Evolutionary conservation across 2,113 vertebrate species (phyloP).

Genomic region (Scalopus aquaticus): DNA sequence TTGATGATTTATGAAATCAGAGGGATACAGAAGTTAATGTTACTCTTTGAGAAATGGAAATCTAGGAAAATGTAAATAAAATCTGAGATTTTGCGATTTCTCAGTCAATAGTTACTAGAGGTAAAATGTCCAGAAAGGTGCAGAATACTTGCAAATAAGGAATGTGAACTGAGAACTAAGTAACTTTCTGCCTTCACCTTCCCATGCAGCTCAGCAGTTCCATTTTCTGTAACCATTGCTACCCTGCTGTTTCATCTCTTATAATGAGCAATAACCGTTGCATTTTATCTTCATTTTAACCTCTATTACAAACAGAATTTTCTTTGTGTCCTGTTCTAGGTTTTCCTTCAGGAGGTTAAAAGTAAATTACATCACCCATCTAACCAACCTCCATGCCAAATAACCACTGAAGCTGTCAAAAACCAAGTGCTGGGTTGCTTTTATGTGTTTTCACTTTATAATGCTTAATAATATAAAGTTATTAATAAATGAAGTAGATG

Average conservation of each 20-base stretch:
- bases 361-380: background rate
- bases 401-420: background rate
- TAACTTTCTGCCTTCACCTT: background rate
- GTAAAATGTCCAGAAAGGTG: background rate
- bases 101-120: background rate
- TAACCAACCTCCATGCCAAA: background rate
- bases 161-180: background rate
- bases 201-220: background rate
- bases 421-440: background rate
- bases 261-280: background rate
- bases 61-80: background rate
- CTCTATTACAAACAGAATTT: background rate
- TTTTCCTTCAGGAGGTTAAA: constrained; percentile 8
- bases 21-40: background rate
- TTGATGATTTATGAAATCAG: constrained; percentile 1
- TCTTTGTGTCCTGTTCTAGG: background rate
- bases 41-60: background rate
- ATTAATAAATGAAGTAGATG: constrained; percentile 33
- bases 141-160: background rate
- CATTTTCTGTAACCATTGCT: background rate
- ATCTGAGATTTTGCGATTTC: background rate
- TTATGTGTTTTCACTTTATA: background rate
- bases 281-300: background rate
- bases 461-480: background rate
- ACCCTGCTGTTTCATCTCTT: background rate